Conservation (phyloP, 2,797 vertebrate species). For the Pangasius macronema region DNA sequence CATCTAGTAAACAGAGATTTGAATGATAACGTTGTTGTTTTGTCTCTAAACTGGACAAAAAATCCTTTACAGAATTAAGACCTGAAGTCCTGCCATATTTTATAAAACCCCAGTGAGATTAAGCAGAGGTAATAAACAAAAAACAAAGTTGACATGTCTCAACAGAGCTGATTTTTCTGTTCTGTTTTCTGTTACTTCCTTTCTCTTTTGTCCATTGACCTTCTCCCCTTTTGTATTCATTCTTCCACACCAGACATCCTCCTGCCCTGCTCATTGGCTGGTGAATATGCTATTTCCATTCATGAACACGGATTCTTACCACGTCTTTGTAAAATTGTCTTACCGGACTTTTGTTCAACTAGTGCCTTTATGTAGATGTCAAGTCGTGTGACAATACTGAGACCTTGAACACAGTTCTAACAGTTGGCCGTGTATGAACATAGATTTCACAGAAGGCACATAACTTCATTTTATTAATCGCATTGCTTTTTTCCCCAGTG, state of each 20-base stretch:
- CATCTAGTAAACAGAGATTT: too few relatives aligned
- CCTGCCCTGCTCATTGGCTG: background rate
- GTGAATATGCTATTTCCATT: background rate
- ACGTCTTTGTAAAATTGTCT: too few relatives aligned
- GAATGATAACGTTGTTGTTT: too few relatives aligned
- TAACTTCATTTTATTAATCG: background rate
- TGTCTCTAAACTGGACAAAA: too few relatives aligned
- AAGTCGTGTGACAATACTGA: too few relatives aligned
- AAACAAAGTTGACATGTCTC: background rate
- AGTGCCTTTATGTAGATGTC: too few relatives aligned
- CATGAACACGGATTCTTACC: too few relatives aligned
- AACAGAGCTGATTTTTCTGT: background rate
- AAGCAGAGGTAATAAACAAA: too few relatives aligned
- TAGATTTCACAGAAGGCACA: background rate
- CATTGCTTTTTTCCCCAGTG: background rate
- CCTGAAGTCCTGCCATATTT: too few relatives aligned
- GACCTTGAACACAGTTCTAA: background rate
- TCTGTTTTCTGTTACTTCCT: background rate
- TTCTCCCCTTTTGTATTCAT: background rate
- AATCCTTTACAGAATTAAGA: too few relatives aligned
- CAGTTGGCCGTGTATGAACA: background rate
- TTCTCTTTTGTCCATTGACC: background rate
- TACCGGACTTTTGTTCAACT: too few relatives aligned
- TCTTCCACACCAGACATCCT: background rate
- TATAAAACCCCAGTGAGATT: too few relatives aligned